A percentile compares a stretch with the other conserved stretches of the same genome.
These are phyloP conservation scores for Gopherus flavomarginatus DNA, from an alignment of 2,113 vertebrate genomes.

Conservation along the genomic window DNA sequence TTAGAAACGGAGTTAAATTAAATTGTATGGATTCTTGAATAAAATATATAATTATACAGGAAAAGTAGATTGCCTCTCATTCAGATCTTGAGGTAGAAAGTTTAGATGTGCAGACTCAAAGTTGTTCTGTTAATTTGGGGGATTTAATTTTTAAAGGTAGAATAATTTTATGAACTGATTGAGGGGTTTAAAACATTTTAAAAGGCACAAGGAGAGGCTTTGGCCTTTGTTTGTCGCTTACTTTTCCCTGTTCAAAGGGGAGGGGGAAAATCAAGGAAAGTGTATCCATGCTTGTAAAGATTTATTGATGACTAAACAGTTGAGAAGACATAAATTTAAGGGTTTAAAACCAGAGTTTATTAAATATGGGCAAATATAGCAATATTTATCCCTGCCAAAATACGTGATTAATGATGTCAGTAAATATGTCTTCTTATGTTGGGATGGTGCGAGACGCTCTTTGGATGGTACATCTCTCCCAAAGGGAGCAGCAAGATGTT, in stretches of 20 bases:
- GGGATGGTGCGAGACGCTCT: neutral
- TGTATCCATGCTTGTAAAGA: neutral
- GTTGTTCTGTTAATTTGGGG: neutral
- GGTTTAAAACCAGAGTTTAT: neutral
- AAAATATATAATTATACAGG: neutral
- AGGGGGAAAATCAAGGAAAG: neutral
- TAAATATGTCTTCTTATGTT: accelerated
- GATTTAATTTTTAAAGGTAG: neutral
- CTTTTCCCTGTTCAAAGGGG: neutral
- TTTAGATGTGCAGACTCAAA: neutral
- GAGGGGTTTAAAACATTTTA: neutral
- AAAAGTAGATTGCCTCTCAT: neutral
- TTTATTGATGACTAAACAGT: neutral
- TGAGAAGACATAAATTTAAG: no score
- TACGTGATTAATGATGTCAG: neutral
- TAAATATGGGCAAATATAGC: neutral
- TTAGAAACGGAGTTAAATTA: neutral
- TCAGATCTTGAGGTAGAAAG: neutral
- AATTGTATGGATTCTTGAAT: neutral
- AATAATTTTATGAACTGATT: neutral
- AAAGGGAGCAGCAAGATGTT: accelerated
- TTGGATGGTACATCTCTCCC: neutral
- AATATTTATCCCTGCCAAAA: neutral
- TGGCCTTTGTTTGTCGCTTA: neutral
- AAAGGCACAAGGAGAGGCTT: neutral